phyloP scores from a whole-genome alignment of 2,797 vertebrate genomes.

The Otolemur crassicaudatus region DNA sequence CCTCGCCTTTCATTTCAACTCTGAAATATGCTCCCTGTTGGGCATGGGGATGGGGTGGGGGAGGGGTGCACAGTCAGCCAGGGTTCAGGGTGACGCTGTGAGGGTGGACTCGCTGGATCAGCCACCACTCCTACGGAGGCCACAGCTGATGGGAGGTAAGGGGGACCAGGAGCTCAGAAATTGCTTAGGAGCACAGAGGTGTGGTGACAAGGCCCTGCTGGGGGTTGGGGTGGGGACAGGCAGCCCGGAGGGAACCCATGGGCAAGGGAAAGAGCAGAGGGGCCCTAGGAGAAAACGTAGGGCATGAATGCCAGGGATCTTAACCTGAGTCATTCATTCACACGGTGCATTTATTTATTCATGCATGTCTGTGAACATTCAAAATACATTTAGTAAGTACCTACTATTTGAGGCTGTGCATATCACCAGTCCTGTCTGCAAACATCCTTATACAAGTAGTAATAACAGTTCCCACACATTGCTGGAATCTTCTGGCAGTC shows the following conservation, averaged over 20 bases:
- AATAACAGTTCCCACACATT: fast-evolving
- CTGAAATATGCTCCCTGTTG: not conserved
- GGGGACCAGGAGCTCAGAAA: not conserved
- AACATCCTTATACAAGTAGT: not conserved
- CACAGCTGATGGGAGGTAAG: not conserved
- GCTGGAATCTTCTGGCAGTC: not conserved
- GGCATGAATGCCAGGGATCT: not conserved
- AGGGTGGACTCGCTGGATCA: not conserved
- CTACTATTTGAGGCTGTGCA: not conserved
- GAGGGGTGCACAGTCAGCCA: not conserved
- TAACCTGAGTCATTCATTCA: not conserved
- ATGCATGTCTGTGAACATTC: fast-evolving
- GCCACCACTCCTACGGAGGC: fast-evolving
- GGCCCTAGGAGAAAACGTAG: not conserved
- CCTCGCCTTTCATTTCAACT: slow-evolving; percentile 36
- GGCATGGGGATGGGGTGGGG: fast-evolving
- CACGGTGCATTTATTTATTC: not conserved
- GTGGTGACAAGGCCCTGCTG: not conserved
- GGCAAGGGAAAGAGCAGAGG: not conserved
- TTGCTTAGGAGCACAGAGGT: not conserved
- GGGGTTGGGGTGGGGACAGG: not conserved
- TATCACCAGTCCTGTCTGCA: fast-evolving
- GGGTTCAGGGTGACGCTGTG: not conserved
- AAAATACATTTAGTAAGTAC: not conserved
- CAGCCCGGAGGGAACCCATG: not conserved